These are phyloP conservation scores for Drosophila repleta DNA, from an alignment of 1,140 invertebrate species.

Conservation along the genomic window DNA sequence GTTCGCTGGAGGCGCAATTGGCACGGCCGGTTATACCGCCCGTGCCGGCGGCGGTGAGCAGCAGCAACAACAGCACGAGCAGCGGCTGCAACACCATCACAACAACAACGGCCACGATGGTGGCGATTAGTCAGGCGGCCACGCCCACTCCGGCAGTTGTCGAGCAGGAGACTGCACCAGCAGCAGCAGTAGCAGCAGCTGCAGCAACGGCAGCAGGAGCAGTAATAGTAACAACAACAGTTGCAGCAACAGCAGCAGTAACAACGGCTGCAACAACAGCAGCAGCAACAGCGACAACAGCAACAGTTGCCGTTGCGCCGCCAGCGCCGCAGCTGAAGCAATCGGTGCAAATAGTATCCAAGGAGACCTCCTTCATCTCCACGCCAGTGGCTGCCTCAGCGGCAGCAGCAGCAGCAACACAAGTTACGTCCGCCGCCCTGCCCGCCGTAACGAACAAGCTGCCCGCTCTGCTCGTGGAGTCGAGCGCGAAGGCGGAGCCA, in stretches of 20 bases:
- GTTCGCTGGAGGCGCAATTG: slow-evolving; percentile 89
- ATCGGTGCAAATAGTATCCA: slow-evolving; percentile 83
- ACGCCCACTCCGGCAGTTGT: slow-evolving; percentile 68
- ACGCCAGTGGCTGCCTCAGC: slow-evolving; percentile 62
- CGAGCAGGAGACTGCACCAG: slow-evolving; percentile 20
- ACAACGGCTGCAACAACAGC: slow-evolving; percentile 54
- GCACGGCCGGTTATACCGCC: slow-evolving; percentile 89
- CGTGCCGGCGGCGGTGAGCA: slow-evolving; percentile 74
- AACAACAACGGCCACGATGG: slow-evolving; percentile 58
- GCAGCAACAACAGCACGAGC: slow-evolving; percentile 41
- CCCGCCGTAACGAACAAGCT: slow-evolving; percentile 26
- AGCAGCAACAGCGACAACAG: slow-evolving; percentile 1
- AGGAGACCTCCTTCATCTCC: slow-evolving; percentile 83
- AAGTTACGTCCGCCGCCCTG: neutral
- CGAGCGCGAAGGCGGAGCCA: slow-evolving; percentile 27
- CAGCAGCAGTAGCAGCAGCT: slow-evolving; percentile 68
- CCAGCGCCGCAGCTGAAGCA: slow-evolving; percentile 52
- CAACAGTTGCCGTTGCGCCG: slow-evolving; percentile 62
- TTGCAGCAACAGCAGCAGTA: slow-evolving; percentile 31
- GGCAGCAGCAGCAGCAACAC: neutral
- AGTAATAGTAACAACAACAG: slow-evolving; percentile 70
- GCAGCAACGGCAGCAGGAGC: slow-evolving; percentile 41
- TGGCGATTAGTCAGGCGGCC: slow-evolving; percentile 19
- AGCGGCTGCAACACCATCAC: slow-evolving; percentile 68
- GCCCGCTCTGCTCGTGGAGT: slow-evolving; percentile 23